These are phyloP conservation scores for Myripristis jacobus DNA, from an alignment of 2,797 vertebrate genomes.

Conservation along the genomic window DNA sequence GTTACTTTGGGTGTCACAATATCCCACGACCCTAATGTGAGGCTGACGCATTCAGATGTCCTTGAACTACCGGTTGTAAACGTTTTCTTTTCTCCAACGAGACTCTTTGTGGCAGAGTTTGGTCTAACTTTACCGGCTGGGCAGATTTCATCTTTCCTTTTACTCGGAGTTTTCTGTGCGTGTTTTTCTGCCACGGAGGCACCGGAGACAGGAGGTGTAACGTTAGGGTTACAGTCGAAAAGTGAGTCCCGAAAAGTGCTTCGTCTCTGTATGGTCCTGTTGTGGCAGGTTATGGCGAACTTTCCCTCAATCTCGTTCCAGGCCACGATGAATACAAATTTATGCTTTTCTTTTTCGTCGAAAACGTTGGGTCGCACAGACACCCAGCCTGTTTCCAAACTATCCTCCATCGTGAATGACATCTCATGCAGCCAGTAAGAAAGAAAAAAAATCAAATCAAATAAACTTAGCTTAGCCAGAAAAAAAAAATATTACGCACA, in stretches of 20 bases:
- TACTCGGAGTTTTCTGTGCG: constrained; percentile 34
- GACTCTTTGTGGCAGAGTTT: constrained; percentile 44
- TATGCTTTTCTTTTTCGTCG: constrained; percentile 93
- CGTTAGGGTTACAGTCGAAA: constrained; percentile 45
- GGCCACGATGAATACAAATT: constrained; percentile 95
- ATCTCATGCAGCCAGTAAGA: constrained; percentile 79
- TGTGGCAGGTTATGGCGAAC: constrained; percentile 97
- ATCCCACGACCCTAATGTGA: constrained; percentile 66
- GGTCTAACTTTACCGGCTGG: constrained; percentile 51
- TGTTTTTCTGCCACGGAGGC: constrained; percentile 50
- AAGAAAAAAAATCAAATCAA: neutral
- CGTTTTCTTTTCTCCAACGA: constrained; percentile 16
- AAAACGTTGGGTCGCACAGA: constrained; percentile 94
- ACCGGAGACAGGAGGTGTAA: constrained; percentile 10
- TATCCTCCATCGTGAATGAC: constrained; percentile 94
- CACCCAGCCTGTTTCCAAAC: constrained; percentile 95
- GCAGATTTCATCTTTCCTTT: constrained; percentile 41
- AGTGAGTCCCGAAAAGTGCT: constrained; percentile 82
- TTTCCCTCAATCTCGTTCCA: constrained; percentile 97
- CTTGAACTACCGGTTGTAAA: constrained; percentile 32
- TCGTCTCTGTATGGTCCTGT: constrained; percentile 92
- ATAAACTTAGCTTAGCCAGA: constrained; percentile 23
- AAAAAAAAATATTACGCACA: neutral
- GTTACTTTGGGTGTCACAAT: constrained; percentile 57
- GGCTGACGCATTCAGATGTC: constrained; percentile 59